Base-by-base conservation (phyloP, 2,797 vertebrate genomes). In the Thalassophryne amazonica region DNA sequence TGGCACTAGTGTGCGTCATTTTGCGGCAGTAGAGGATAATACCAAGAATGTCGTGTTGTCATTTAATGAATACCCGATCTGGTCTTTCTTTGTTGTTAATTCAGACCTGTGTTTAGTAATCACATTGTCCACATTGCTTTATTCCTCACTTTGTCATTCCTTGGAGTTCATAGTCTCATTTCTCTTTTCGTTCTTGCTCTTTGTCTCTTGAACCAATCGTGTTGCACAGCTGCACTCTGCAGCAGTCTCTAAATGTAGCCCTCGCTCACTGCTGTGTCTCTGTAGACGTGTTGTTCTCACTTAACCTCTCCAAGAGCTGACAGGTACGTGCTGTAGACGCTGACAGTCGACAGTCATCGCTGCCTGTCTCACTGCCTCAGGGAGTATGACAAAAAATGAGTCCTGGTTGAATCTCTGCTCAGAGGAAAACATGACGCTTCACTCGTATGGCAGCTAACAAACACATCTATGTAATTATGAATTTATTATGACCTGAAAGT, bases 321-420 rank as follows among this genome's bases (percentile, higher is more conserved):
- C 75, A 71, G 73, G 36, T 56, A 28, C 7, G 19, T 5, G 17
- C 48, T 61, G 58, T 68, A 60, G 54, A 65, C 43, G 56, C 63
- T 76, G 81, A 81, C 83, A 81, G 67, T 24, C 28, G 30, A 63
- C 69, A 69, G 68, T 82, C 71, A 75, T 46, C 36, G 54, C 67
- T 54, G 67, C 48, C 60, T 30, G 48, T 70, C 64, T 39, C 10
- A 8, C 33, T 51, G 73, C 23, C 43, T 64, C 7, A 36, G 51
- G 51, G 25, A 34, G 47, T 47, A 60, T 70, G 63, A 77, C 63
- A 58, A 52, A 63, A 30, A 45, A 42, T n/a, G 31, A 48, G 28
- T 11, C 38, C 22, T 25, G 60, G 45, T 9, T 65, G 74, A 62
- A 67, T 60, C 47, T 65, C 48, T 0, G 43, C 65, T 38, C 33